Base-by-base conservation (phyloP, 2,888 invertebrate genomes). In the Zeuzera pyrina region DNA sequence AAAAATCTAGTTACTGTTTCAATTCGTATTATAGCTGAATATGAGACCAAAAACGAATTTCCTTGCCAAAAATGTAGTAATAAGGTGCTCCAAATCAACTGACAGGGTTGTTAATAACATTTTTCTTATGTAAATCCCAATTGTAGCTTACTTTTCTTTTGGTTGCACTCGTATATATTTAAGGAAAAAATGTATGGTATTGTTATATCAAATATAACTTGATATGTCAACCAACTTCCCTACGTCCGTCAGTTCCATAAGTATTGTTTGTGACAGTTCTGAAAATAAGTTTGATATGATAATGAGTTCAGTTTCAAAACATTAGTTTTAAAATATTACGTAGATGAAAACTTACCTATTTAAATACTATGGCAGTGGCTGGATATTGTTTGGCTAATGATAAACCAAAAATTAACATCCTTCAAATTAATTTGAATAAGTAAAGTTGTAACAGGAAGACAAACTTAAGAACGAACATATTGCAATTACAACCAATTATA, bases 301-400 rank as follows among this genome's bases (percentile, higher is more conserved):
- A n/a, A n/a, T n/a, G n/a, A n/a, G n/a, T n/a, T n/a, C 5, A 19
- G 5, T 19, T 19, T 19, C 5, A 19, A 8, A 19, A 5, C 6
- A 10, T 10, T 5, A 24, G 10, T n/a, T 24, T 8, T 6, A n/a
- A 24, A 1, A 19, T 11, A 1, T 15, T 11, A 12, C 24, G 16
- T 11, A 33, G n/a, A 22, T 16, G 30, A 44, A 42, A 53, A 49
- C 54, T 57, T 61, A 63, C 54, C 43, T 61, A 58, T 45, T 60
- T 67, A 61, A 54, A 54, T n/a, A 53, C 57, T 66, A 72, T 67
- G 72, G 72, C 74, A 72, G 73, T 74, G 73, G 50, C 51, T 55
- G 57, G 56, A 61, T 49, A 56, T 53, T 12, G 8, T 19, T 19
- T 6, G 8, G 8, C 19, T 19, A 19, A 19, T 6, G 8, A 5